A percentile compares a stretch with the other conserved stretches of the same genome.
Evolutionary conservation across 2,888 invertebrate species (phyloP).

Genomic region (Rhagonycha lutea): DNA sequence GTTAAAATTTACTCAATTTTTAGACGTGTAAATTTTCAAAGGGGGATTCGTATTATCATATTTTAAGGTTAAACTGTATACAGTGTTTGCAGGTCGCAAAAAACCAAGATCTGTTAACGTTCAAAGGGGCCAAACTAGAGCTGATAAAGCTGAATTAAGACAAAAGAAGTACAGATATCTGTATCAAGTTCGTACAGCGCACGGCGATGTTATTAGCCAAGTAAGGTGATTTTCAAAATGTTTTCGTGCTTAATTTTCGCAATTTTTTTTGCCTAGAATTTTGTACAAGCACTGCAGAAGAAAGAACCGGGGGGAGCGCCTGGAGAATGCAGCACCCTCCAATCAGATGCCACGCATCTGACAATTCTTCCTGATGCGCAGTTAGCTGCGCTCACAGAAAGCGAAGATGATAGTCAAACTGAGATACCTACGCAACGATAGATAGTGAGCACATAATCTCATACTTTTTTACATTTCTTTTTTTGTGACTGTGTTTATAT

Average conservation of each 20-base stretch:
- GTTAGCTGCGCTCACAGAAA: constrained; percentile 61
- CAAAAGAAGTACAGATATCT: constrained; percentile 86
- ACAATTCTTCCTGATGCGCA: constrained; percentile 74
- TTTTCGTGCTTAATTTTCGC: neutral
- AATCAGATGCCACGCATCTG: constrained; percentile 78
- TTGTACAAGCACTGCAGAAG: constrained; percentile 78
- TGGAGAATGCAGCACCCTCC: constrained; percentile 72
- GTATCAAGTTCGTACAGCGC: constrained; percentile 86
- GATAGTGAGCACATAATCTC: constrained; percentile 23
- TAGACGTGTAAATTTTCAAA: neutral
- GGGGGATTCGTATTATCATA: neutral
- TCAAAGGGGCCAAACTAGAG: constrained; percentile 65
- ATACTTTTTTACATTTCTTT: constrained; percentile 3
- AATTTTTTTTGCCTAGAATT: constrained; percentile 63
- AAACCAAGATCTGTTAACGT: constrained; percentile 52
- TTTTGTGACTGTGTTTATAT: constrained; percentile 17
- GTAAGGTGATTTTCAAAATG: constrained; percentile 53
- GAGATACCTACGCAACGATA: constrained; percentile 47
- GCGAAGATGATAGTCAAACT: constrained; percentile 60
- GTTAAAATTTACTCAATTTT: neutral
- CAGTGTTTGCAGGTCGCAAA: constrained; percentile 53
- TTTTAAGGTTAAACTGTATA: constrained; percentile 4
- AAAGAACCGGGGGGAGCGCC: constrained; percentile 57
- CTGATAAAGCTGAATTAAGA: constrained; percentile 77
- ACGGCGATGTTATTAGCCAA: constrained; percentile 90